Base-by-base conservation (phyloP, 2,113 vertebrate species). In the Pituophis catenifer region DNA sequence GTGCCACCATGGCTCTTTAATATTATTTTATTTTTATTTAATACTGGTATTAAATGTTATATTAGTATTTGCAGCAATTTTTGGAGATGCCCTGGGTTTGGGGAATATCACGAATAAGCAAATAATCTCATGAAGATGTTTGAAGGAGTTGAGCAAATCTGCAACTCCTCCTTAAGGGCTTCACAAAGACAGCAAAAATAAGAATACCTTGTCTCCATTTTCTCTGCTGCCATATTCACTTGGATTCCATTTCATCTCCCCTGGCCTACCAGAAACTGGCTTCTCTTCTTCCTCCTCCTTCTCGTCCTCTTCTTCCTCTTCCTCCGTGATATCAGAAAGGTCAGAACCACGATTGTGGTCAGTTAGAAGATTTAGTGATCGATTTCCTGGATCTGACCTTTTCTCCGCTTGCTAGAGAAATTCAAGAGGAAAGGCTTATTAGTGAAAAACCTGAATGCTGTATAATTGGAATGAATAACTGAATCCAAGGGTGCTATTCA, bases 281-380 rank as follows among this genome's bases (percentile, higher is more conserved):
- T 70, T 29, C 97, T 48, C 94, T 52, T 95, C 17, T 97, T 29
- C 53, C 15, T 55, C 97, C n/a, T 96, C 94, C 0, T 95, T 94
- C 29, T 95, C 96, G 15, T 98, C 96, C n/a, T 99, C 99, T 38
- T 99, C 99, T 38, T 99, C 99, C 88, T 99, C 99, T 91, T 99
- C 99, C 94, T 99, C 99, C 95, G 99, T 97, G 95, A 99, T 99
- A 97, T 99, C 99, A 0, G 99, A 99, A 50, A 99, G 98, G 96
- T 99, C 99, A 38, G 99, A 99, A 58, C 97, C 98, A 0, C 98
- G 98, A 95, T 97, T 98, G 94, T 98, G 99, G 91, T 99, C 99
- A 81, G 97, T 95, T 5, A 98, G 97, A 90, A 98, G 97, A 62
- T 94, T 97, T 86, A 96, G 95, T 24, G 96, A 94, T 48, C 92